These are phyloP conservation scores for Lepidothrix coronata DNA, from an alignment of 2,113 vertebrate genomes.

Conservation along the genomic window DNA sequence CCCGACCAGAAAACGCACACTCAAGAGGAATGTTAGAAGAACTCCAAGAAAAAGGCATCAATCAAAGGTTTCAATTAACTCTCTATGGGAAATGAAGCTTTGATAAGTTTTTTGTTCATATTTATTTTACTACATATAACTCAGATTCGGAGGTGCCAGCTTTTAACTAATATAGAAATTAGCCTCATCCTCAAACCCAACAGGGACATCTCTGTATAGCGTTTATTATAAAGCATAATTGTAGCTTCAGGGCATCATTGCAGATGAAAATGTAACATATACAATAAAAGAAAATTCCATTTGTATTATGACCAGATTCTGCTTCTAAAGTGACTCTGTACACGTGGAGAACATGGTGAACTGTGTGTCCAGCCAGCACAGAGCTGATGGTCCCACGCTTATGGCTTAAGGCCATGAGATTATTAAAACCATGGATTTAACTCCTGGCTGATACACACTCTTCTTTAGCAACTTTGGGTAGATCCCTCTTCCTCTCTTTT, in stretches of 20 bases:
- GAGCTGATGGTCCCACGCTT: neutral
- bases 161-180: conserved; percentile 61
- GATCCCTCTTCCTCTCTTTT: neutral
- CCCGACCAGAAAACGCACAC: neutral
- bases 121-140: conserved; percentile 17
- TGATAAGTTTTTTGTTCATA: neutral
- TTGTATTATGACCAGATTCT: neutral
- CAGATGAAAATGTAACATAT: conserved; percentile 22
- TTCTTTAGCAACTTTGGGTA: neutral
- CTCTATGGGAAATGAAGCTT: conserved; percentile 33
- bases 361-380: neutral
- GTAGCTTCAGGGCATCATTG: conserved; percentile 32
- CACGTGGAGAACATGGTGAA: neutral
- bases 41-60: conserved; percentile 37
- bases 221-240: conserved; percentile 7
- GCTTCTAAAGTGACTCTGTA: neutral
- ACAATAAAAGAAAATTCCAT: conserved; percentile 21
- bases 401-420: neutral
- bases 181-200: conserved; percentile 30
- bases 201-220: neutral
- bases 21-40: neutral
- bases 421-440: neutral
- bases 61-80: conserved; percentile 52
- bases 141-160: conserved; percentile 1
- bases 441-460: neutral